Percentiles rank a stretch among this genome's conserved stretches.
Conservation (phyloP, 2,888 invertebrate species). For the Alviniconcha strummeri region DNA sequence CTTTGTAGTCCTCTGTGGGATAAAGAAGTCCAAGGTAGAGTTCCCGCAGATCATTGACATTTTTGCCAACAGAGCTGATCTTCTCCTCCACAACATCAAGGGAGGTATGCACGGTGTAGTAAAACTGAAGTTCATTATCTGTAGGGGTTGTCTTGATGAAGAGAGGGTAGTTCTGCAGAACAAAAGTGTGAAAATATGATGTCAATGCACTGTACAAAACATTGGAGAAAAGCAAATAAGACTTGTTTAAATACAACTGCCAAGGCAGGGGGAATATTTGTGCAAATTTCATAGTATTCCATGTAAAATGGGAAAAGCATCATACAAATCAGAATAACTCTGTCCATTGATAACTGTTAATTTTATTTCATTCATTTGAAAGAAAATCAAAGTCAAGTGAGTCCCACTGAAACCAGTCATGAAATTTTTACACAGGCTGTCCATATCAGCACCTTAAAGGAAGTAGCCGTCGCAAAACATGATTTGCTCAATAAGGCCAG, state of each 20-base stretch:
- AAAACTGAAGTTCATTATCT: slow-evolving; percentile 89
- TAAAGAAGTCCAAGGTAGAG: slow-evolving; percentile 92
- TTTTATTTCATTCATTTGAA: no score
- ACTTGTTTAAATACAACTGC: background rate
- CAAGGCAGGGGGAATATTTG: background rate
- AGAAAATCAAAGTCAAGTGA: no score
- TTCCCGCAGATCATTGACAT: slow-evolving; percentile 84
- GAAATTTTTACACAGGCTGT: no score
- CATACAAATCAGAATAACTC: no score
- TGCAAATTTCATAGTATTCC: background rate
- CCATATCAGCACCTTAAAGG: no score
- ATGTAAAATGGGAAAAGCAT: no score
- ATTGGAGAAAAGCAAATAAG: no score
- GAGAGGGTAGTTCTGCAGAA: slow-evolving; percentile 89
- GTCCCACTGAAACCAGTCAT: no score
- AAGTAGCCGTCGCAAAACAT: no score
- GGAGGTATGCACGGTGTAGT: slow-evolving; percentile 94
- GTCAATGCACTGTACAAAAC: no score
- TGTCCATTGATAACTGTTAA: no score
- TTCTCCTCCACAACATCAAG: slow-evolving; percentile 93
- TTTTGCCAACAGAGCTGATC: slow-evolving; percentile 77
- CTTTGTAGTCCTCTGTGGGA: slow-evolving; percentile 96
- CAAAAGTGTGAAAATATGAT: background rate
- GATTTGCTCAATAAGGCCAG: no score
- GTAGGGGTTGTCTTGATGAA: slow-evolving; percentile 82